Conservation (phyloP, 2,113 vertebrate genomes). For the Myocastor coypus region DNA sequence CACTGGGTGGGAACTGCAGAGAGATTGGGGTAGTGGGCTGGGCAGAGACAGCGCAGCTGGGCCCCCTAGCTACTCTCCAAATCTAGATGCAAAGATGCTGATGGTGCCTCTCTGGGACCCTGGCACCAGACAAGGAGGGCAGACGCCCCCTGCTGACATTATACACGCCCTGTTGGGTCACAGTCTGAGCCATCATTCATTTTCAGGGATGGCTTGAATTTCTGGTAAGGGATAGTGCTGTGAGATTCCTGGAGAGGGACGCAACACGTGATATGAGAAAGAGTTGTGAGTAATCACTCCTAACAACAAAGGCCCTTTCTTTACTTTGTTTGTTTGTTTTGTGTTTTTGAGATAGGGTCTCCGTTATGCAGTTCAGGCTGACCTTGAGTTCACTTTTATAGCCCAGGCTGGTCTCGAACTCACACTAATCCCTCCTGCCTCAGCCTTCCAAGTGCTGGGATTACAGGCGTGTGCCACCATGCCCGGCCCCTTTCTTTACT, state of each 20-base stretch:
- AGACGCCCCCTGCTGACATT: background rate
- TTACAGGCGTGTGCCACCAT: too few species aligned
- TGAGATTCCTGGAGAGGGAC: background rate
- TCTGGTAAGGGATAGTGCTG: background rate
- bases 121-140: background rate
- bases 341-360: too few species aligned
- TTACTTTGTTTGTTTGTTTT: too few species aligned
- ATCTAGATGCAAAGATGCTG: constrained; percentile 27
- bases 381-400: too few species aligned
- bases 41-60: background rate
- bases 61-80: background rate
- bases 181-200: background rate
- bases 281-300: background rate
- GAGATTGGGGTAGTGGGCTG: background rate
- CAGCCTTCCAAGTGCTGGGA: too few species aligned
- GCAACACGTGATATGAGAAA: background rate
- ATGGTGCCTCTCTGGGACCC: background rate
- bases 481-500: constrained; percentile 8
- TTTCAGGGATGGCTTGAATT: background rate
- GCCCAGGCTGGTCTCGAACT: too few species aligned
- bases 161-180: background rate
- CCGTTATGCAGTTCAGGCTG: too few species aligned
- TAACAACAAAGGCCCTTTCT: background rate
- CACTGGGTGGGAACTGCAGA: constrained; percentile 74
- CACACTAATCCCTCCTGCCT: too few species aligned